Evolutionary conservation across 2,113 vertebrate genomes (phyloP), one percentile per base, ranked within the genome.

Genomic region (Geothlypis trichas): DNA sequence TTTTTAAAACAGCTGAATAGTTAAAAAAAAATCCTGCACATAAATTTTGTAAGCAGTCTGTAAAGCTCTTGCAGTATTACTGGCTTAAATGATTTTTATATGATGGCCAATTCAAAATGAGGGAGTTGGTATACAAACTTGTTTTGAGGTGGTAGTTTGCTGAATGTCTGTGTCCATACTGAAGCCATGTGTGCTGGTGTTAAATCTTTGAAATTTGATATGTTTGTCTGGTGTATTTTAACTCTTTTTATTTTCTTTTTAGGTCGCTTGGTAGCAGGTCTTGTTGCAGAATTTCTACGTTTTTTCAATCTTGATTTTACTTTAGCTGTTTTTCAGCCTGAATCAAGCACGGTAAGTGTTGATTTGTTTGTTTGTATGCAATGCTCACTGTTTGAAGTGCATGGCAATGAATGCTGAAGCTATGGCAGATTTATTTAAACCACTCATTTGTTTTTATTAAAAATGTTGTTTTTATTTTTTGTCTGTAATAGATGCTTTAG

Each of bases 261-360:
- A 99, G 99, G 99, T 84, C 98, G 98, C 21, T 96, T 99, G 80
- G 99, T 98, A 51, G 98, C 98, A 41, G 98, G 98, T 97, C 99
- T 99, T 31, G 98, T 99, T 42, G 94, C 98, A 39, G 99, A 99
- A 96, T 99, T 99, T 95, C 98, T 99, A 57, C 99, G 98, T 23
- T 99, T 99, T 92, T 99, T 99, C 90, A 98, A 99, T 87, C 98
- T 99, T 84, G 99, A 99, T 97, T 99, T 99, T 96, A 99, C 99
- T 5, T 95, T 99, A 63, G 98, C 99, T 3, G 99, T 99, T 62
- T 99, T 99, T 93, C 99, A 99, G 68, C 99, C 99, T 11, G 99
- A 99, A 98, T 98, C 99, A 63, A 99, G 98, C 98, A 98, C 98
- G 61, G 99, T 99, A 98, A 98, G 26, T 27, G 49, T 51, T 51